A percentile compares a stretch with the other conserved stretches of the same genome.
These are phyloP conservation scores for Nansenia antarctica DNA, from an alignment of 2,113 vertebrate species.

Conservation along the genomic window DNA sequence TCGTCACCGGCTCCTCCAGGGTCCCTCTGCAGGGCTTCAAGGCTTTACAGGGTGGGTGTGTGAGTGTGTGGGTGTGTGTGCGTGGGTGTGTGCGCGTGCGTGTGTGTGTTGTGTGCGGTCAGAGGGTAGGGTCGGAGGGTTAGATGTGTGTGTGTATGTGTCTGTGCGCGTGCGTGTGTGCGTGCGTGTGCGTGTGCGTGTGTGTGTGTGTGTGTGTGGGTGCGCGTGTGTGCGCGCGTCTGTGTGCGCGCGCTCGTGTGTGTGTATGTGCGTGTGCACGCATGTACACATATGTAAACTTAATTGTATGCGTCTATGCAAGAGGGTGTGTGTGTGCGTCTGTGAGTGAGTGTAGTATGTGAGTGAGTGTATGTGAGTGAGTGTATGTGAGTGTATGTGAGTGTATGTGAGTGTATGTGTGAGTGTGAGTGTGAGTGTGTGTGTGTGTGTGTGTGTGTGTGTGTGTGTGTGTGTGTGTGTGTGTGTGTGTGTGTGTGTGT, in stretches of 20 bases:
- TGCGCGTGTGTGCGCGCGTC: too few relatives aligned
- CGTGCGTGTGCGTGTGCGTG: too few relatives aligned
- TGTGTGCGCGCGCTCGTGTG: too few relatives aligned
- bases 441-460: conserved; percentile 1
- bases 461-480: conserved; percentile 37
- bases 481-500: not conserved
- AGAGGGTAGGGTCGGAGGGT: too few relatives aligned
- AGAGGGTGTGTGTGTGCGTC: conserved; percentile 71
- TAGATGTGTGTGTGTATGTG: too few relatives aligned
- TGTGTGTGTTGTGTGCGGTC: too few relatives aligned
- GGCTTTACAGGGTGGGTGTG: conserved; percentile 84
- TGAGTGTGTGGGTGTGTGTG: not conserved
- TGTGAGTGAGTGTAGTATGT: conserved; percentile 38
- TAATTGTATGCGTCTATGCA: too few relatives aligned
- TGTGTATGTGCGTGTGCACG: too few relatives aligned
- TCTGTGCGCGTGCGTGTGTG: too few relatives aligned
- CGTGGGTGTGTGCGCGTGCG: not conserved
- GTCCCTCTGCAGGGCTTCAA: conserved; percentile 99
- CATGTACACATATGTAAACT: too few relatives aligned
- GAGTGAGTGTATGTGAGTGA: not conserved
- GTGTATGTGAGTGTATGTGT: not conserved
- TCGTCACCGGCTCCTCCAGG: conserved; percentile 94
- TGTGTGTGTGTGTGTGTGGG: too few relatives aligned
- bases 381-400: not conserved
- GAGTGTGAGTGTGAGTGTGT: not conserved